Evolutionary conservation across 1,140 invertebrate genomes (phyloP).

Genomic region (Procambarus virginalis): DNA sequence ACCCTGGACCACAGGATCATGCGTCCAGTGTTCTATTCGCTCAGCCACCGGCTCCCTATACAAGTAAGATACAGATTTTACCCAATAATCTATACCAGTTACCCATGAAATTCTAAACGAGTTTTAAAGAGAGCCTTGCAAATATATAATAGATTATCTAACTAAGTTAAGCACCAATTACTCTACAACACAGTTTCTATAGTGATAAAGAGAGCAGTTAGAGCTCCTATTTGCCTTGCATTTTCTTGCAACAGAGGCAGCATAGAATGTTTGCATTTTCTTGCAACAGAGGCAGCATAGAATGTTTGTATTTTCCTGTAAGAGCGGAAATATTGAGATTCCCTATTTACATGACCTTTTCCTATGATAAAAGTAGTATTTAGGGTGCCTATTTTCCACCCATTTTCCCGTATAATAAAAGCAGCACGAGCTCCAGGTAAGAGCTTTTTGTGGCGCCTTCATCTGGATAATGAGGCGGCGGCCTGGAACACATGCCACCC

Average conservation of each 20-base stretch:
- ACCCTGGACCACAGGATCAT: too few relatives aligned
- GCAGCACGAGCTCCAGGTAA: background rate
- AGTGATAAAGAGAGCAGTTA: too few relatives aligned
- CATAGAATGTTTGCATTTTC: too few relatives aligned
- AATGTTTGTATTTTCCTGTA: too few relatives aligned
- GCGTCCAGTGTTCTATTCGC: too few relatives aligned
- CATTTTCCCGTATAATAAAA: background rate
- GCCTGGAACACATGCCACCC: background rate
- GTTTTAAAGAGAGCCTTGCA: background rate
- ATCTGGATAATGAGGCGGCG: background rate
- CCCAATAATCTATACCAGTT: too few relatives aligned
- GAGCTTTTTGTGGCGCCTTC: background rate
- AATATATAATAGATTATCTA: background rate
- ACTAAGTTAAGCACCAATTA: background rate
- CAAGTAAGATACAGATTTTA: too few relatives aligned
- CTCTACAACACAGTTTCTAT: background rate
- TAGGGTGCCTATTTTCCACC: background rate
- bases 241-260: too few relatives aligned
- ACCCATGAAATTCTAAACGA: background rate
- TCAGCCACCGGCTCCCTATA: too few relatives aligned
- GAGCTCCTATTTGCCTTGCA: too few relatives aligned
- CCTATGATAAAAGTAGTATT: background rate
- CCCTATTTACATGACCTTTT: background rate
- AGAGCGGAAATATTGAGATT: too few relatives aligned
- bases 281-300: too few relatives aligned